phyloP scores from a whole-genome alignment of 2,113 vertebrate species.

The Ornithorhynchus anatinus region DNA sequence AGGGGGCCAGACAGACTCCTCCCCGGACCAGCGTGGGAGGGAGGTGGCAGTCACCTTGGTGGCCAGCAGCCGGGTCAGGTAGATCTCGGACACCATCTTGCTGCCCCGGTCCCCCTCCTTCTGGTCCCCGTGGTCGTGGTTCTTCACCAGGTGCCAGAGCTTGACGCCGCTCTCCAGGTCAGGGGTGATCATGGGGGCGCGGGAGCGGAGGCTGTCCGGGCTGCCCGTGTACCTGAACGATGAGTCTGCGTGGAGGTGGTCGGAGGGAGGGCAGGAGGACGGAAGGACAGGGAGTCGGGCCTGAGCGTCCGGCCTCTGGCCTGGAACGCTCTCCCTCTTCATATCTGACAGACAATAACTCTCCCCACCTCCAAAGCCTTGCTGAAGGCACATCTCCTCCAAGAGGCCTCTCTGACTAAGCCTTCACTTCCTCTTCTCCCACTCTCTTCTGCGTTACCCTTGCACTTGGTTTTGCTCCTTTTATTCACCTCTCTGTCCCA shows the following conservation, averaged over 20 bases:
- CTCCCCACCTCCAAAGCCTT: no score
- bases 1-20: fast-evolving
- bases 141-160: constrained; percentile 98
- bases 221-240: constrained; percentile 97
- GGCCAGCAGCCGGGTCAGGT: constrained; percentile 92
- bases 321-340: no score
- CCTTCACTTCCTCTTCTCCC: no score
- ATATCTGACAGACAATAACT: no score
- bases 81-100: constrained; percentile 99
- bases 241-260: constrained; percentile 77
- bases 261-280: constrained; percentile 36
- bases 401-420: no score
- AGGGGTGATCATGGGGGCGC: constrained; percentile 96
- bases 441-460: no score
- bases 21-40: fast-evolving
- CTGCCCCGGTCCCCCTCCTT: constrained; percentile 97
- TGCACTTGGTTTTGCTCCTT: no score
- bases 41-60: constrained; percentile 82
- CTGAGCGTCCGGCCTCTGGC: no score
- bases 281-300: constrained; percentile 37
- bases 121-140: constrained; percentile 97
- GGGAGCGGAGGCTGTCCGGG: constrained; percentile 95
- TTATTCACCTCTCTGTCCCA: no score
- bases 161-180: constrained; percentile 97
- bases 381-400: no score